phyloP scores from a whole-genome alignment of 2,797 vertebrate species.

The Sebastes ruberrimus region DNA sequence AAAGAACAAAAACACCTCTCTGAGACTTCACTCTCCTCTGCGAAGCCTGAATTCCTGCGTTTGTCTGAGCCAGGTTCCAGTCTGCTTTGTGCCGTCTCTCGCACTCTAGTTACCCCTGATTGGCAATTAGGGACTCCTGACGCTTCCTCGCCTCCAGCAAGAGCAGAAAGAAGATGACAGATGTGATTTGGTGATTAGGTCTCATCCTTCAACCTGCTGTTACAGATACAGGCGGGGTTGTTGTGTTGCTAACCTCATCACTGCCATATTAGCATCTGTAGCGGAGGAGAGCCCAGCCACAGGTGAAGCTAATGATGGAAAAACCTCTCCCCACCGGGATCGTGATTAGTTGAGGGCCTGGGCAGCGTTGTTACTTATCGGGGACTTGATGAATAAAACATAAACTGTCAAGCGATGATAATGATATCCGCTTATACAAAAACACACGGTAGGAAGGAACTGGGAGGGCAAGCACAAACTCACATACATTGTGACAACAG shows the following conservation, averaged over 20 bases:
- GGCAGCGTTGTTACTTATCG: conserved; percentile 12
- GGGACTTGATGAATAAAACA: conserved; percentile 65
- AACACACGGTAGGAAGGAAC: not conserved
- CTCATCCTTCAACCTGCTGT: conserved; percentile 44
- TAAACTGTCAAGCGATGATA: conserved; percentile 13
- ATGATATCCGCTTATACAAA: conserved; percentile 22
- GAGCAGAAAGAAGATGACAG: conserved; percentile 22
- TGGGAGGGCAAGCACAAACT: not conserved
- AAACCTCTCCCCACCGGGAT: conserved; percentile 12
- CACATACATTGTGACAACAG: not conserved
- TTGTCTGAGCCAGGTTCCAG: not conserved
- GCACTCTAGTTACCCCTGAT: conserved; percentile 41
- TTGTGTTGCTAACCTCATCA: conserved; percentile 42
- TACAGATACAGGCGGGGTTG: conserved; percentile 23
- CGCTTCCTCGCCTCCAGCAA: conserved; percentile 11
- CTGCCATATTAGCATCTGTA: conserved; percentile 40
- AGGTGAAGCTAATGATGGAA: conserved; percentile 53
- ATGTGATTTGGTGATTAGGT: conserved; percentile 44
- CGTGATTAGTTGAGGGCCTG: conserved; percentile 53
- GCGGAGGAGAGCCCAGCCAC: conserved; percentile 27
- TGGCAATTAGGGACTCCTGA: conserved; percentile 56
- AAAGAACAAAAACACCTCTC: conserved; percentile 21
- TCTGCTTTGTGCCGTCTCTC: conserved; percentile 9
- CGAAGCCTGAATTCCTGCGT: conserved; percentile 8
- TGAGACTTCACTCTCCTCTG: not conserved